Base-by-base conservation (phyloP, 2,113 vertebrate species). In the Nansenia antarctica region DNA sequence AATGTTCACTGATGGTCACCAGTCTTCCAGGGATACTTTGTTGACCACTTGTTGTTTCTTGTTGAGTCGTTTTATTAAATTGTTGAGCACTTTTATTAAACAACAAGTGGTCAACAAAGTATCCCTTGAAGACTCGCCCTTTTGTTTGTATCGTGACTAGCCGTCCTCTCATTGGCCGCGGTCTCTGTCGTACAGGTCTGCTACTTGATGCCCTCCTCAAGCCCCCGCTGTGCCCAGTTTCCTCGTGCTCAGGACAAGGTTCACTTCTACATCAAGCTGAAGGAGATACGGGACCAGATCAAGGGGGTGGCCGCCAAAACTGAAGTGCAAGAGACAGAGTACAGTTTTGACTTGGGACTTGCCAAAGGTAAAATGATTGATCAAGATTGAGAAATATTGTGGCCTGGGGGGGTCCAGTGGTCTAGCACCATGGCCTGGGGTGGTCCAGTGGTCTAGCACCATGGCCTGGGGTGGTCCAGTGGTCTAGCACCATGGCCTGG, bases 231-330 rank as follows among this genome's bases (percentile, higher is more conserved):
- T 79, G 97, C 97, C 54, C 97, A 99, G 92, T 99, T 98, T 75
- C 98, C 98, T 5, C 95, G 97, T 0, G 98, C 98, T 2, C 97
- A 98, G 81, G 98, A 99, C 78, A 98, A 99, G 81, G 98, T 99
- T 15, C 97, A 99, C 86, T 98, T 97, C 89, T 99, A 98, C 77
- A 97, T 99, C 86, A 99, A 96, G 82, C 92, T 99, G 82, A 99
- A 97, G 80, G 97, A 98, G 27, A 85, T 99, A 32, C 80, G 97
- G 62, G 95, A 98, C 79, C 91, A 97, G 34, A 82, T 99, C 85
- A 98, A 95, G 76, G 97, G 96, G 67, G 52, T 92, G 0, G 12
- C 70, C 2, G 18, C 26, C 14, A 84, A 82, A 62, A 64, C 24
- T 0, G 98, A 99, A 0, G 80, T 99, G 57, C 82, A 91, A 49